Evolutionary conservation across 2,888 invertebrate genomes (phyloP), one percentile per base, ranked within the genome.

Genomic region (Eristalis arbustorum): DNA sequence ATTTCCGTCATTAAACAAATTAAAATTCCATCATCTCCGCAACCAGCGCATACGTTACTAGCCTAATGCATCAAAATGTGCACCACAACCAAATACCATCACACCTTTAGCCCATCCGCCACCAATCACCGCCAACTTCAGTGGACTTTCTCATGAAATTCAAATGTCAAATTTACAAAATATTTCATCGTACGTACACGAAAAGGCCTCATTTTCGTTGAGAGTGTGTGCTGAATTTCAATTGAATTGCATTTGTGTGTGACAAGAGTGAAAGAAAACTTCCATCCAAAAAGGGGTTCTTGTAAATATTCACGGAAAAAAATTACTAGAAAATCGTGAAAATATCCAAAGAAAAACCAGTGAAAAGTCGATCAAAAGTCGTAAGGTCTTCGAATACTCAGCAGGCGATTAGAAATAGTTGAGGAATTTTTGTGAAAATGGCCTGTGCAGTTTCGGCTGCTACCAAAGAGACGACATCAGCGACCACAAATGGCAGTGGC

Each of bases 361-460:
- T 25, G 59, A 57, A 49, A 66, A 40, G 13, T n/a, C 8, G 68
- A 13, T 0, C 10, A 0, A 64, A 77, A 77, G 59, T 69, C 77
- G 0, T 34, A 18, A 59, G 13, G 6, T 23, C n/a, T 4, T 5
- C 8, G 49, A 3, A n/a, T 31, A 68, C 56, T 63, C 11, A 23
- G 6, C 34, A 82, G 62, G 56, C 8, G 71, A 5, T 14, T 0
- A 59, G 18, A 13, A 78, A 66, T 72, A 72, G 37, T 2, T 22
- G 63, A 34, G 49, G 64, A 84, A 68, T 80, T 79, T 57, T 42
- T 31, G 64, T 49, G 11, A 90, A 89, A 89, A 92, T 92, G 92
- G 91, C 92, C 76, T 92, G 92, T 89, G 90, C 91, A 88, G 90
- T 90, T 25, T 89, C 91, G 84, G 80, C 90, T 88, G 89, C 89